Evolutionary conservation across 2,113 vertebrate genomes (phyloP).

Genomic region (Isurus oxyrinchus): DNA sequence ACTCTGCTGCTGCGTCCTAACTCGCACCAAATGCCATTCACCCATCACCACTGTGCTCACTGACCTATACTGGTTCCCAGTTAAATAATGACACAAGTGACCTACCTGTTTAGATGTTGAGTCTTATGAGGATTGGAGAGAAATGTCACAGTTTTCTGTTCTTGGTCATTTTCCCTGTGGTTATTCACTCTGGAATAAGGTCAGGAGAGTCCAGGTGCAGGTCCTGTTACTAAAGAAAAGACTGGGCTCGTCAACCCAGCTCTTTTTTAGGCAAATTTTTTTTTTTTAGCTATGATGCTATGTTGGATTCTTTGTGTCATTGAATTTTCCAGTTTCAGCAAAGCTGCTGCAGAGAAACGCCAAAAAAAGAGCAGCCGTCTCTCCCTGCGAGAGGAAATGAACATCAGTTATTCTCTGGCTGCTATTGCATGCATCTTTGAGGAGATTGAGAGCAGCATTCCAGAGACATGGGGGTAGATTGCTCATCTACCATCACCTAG

Average conservation of each 20-base stretch:
- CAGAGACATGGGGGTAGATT: not conserved
- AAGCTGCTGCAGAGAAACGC: not conserved
- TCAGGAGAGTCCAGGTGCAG: not conserved
- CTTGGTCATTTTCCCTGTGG: not conserved
- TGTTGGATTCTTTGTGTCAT: not conserved
- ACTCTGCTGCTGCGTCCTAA: too few relatives aligned
- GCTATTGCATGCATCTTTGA: not conserved
- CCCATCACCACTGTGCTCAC: too few relatives aligned
- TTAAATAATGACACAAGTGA: too few relatives aligned
- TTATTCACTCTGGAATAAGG: not conserved
- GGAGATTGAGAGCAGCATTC: not conserved
- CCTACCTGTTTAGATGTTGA: not conserved
- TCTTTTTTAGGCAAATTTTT: not conserved
- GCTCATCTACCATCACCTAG: not conserved
- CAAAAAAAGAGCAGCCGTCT: not conserved
- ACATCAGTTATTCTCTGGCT: not conserved
- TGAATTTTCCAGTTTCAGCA: not conserved
- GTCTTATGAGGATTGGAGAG: not conserved
- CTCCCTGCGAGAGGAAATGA: not conserved
- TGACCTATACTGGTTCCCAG: too few relatives aligned
- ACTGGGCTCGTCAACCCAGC: not conserved
- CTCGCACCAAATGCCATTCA: too few relatives aligned
- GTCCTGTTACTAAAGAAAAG: not conserved
- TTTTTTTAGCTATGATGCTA: not conserved
- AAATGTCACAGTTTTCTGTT: not conserved